phyloP scores from a whole-genome alignment of 2,888 invertebrate species.

The Microplitis manilae region DNA sequence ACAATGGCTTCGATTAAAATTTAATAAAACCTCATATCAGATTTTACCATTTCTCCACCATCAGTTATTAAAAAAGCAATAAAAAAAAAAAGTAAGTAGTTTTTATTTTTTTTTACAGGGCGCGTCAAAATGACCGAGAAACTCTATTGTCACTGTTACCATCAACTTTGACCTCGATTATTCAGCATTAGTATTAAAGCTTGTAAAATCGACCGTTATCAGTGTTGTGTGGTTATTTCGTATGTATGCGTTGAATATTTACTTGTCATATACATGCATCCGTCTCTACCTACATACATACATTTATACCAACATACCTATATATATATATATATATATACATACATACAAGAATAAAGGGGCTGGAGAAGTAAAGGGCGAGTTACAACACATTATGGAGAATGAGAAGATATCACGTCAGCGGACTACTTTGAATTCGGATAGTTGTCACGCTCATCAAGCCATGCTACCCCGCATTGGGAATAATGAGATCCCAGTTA shows the following conservation, averaged over 20 bases:
- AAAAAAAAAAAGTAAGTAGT: neutral
- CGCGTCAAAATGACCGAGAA: slow-evolving; percentile 8
- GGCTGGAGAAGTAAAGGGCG: neutral
- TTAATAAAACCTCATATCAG: too few relatives aligned
- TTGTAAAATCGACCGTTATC: slow-evolving; percentile 15
- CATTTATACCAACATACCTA: too few relatives aligned
- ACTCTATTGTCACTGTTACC: slow-evolving; percentile 47
- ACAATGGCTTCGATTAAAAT: too few relatives aligned
- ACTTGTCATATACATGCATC: too few relatives aligned
- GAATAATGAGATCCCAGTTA: neutral
- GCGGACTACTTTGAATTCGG: slow-evolving; percentile 14
- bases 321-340: neutral
- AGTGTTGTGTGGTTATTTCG: slow-evolving; percentile 2
- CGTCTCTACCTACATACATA: neutral
- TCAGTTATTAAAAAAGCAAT: too few relatives aligned
- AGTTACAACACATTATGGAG: slow-evolving; percentile 10
- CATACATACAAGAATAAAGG: neutral
- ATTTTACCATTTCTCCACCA: too few relatives aligned
- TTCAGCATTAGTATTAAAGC: slow-evolving; percentile 53
- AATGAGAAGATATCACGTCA: slow-evolving; percentile 23
- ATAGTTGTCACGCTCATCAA: slow-evolving; percentile 17
- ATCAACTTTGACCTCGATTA: slow-evolving; percentile 68
- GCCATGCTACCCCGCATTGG: neutral
- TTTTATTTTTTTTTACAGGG: neutral
- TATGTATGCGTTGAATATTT: neutral